Evolutionary conservation across 1,140 invertebrate genomes (phyloP), one percentile per base, ranked within the genome.

Genomic region (Gerris buenoi): DNA sequence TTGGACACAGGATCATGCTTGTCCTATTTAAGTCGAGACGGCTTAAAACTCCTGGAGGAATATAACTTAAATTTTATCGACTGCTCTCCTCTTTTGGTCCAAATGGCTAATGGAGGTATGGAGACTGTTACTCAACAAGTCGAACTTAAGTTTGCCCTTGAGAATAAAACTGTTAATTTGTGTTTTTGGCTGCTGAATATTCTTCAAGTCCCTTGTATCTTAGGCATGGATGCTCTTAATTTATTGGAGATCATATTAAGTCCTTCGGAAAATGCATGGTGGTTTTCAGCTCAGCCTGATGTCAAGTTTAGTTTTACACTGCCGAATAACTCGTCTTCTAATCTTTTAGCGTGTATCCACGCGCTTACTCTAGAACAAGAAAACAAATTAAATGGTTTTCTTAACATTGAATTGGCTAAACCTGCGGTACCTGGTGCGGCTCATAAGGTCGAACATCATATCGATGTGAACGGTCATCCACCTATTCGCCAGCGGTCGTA

Each of bases 401-500:
- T 46, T 18, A 10, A 5, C 18, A 18, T 18, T 46, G 33, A 46
- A 46, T 46, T 5, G 33, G 33, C 33, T 46, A 46, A 46, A 46
- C 33, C 33, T 46, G 18, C 18, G 5, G 33, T 46, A 10, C 33
- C 33, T 46, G 33, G 33, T 46, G 33, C 33, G 5, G 18, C 33
- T 18, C 33, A 5, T 46, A 46, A 46, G 33, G 33, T 46, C 33
- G 33, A 46, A 46, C 33, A 46, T 46, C 33, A 46, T 18, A 46
- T 46, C 18, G 33, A 46, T 46, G 33, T 46, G 18, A 18, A 18
- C 18, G 33, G 33, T 46, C 33, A 46, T 46, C 22, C n/a, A 10
- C 69, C 66, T 2, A 64, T 66, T 26, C 66, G 65, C 29, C 69
- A 71, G 28, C 33, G 69, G 25, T 66, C 67, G n/a, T 68, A 71